Conservation (phyloP, 2,113 vertebrate species). For the Pachycephala philippinensis region DNA sequence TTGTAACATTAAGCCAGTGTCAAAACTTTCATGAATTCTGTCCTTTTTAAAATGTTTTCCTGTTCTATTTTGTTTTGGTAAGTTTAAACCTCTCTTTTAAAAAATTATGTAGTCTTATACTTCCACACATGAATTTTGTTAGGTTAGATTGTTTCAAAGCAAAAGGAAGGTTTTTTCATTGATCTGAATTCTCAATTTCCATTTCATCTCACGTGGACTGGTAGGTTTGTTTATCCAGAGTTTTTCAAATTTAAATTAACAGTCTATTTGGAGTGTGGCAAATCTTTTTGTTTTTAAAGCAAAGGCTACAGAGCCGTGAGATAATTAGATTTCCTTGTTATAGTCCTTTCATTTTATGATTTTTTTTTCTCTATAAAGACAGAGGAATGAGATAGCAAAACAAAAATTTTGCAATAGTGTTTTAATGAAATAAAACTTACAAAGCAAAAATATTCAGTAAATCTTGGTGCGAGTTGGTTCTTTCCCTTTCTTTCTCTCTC, state of each 20-base stretch:
- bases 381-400: neutral
- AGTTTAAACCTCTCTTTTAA: conserved; percentile 56
- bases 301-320: conserved; percentile 28
- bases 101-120: conserved; percentile 67
- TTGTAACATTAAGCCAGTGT: neutral
- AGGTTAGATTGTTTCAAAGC: conserved; percentile 63
- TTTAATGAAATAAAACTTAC: neutral
- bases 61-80: conserved; percentile 66
- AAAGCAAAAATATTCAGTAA: neutral
- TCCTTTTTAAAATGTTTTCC: neutral
- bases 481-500: neutral
- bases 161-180: conserved; percentile 48
- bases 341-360: neutral
- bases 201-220: conserved; percentile 4
- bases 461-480: rapidly evolving
- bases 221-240: conserved; percentile 31
- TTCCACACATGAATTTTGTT: conserved; percentile 72
- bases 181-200: conserved; percentile 33
- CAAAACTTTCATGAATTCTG: neutral
- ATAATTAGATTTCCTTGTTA: conserved; percentile 9
- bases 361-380: neutral
- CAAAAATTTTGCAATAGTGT: neutral
- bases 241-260: conserved; percentile 59
- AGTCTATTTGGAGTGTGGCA: conserved; percentile 31
- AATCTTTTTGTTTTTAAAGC: conserved; percentile 49